Base-by-base conservation (phyloP, 1,140 invertebrate genomes). In the Chironomus tepperi region DNA sequence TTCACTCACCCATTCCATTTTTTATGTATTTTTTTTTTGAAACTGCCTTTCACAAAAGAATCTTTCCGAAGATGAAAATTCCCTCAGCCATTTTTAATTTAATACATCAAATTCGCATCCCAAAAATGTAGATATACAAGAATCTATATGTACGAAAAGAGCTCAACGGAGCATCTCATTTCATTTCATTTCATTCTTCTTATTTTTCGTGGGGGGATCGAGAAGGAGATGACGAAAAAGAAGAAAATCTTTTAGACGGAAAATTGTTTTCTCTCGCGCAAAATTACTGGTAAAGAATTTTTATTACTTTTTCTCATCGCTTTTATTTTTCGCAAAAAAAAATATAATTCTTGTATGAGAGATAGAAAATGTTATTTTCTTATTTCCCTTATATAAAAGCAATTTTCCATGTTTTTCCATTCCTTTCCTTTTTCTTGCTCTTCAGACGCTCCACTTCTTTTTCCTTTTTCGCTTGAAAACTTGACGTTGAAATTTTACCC, bases 241-340 rank as follows among this genome's bases (percentile, higher is more conserved):
- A 47, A 34, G 24, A 57, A 57, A 70, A 70, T 70, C 65, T 70
- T 57, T 57, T 70, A 70, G 65, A 70, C 10, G 65, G 65, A 70
- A 70, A 70, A 70, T 70, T 70, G 65, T 70, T 70, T 70, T 70
- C 19, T 21, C 19, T 18, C 65, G 65, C 65, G 65, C 65, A 70
- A 70, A 70, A 70, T 19, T 70, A 70, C 65, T 70, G 65, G 65
- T 19, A 70, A 70, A 70, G 65, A 70, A 70, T 70, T 70, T 70
- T 70, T 70, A 70, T 70, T 70, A 21, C 65, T 70, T 70, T 70
- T 57, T 67, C 64, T 19, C 64, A 67, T 67, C 64, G 64, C 18
- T 67, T 16, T n/a, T 47, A 10, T 47, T 47, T 47, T 57, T 57
- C 15, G 19, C 65, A 18, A 70, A 70, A 67, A 67, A 67, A 70